Conservation (phyloP, 2,888 invertebrate genomes). For the Pinctada fucata region DNA sequence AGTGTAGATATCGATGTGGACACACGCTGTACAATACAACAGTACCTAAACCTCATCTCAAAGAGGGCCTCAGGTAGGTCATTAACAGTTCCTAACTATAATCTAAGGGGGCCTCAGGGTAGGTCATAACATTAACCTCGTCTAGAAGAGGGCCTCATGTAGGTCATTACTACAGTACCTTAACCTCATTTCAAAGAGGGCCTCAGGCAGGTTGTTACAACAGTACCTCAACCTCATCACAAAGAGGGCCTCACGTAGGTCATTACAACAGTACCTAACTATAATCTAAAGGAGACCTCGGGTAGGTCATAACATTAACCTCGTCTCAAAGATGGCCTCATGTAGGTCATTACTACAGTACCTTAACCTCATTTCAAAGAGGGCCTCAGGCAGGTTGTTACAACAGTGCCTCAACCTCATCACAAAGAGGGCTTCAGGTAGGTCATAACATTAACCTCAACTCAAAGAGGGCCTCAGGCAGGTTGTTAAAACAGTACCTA, state of each 20-base stretch:
- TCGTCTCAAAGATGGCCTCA: too few relatives aligned
- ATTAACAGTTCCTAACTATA: background rate
- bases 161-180: too few relatives aligned
- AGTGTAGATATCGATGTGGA: slow-evolving; percentile 99
- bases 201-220: slow-evolving; percentile 97
- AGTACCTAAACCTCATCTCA: slow-evolving; percentile 94
- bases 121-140: background rate
- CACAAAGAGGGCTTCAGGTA: slow-evolving; percentile 74
- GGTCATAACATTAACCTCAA: too few relatives aligned
- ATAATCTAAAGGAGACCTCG: background rate
- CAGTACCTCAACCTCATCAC: slow-evolving; percentile 95
- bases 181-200: too few relatives aligned
- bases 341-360: too few relatives aligned
- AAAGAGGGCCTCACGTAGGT: slow-evolving; percentile 78
- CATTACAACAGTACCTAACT: background rate
- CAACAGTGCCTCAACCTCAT: slow-evolving; percentile 97
- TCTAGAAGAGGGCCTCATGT: too few relatives aligned
- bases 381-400: slow-evolving; percentile 97
- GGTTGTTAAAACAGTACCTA: slow-evolving; percentile 97
- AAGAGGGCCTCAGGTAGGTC: slow-evolving; percentile 77
- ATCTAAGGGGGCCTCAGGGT: background rate
- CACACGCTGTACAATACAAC: slow-evolving; percentile 96
- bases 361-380: too few relatives aligned
- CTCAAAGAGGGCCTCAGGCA: slow-evolving; percentile 97
- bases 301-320: too few relatives aligned